Conservation (phyloP, 1,140 invertebrate species). For the Caenorhabditis latens region DNA sequence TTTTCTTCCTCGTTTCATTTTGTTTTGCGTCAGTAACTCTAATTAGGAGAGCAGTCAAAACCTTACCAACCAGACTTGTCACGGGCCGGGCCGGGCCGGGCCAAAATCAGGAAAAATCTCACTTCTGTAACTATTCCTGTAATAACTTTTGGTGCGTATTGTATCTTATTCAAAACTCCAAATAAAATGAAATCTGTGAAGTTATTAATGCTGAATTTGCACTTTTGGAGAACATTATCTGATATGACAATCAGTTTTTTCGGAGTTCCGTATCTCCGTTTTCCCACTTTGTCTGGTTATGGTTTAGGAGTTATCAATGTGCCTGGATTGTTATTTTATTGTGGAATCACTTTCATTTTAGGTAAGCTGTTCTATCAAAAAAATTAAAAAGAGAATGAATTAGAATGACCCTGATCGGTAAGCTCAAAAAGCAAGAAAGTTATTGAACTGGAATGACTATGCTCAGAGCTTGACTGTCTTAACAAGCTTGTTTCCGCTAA, state of each 20-base stretch:
- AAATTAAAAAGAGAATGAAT: too few relatives aligned
- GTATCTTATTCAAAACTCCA: not conserved
- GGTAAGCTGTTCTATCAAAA: too few relatives aligned
- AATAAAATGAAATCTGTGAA: not conserved
- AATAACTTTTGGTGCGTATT: not conserved
- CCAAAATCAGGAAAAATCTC: too few relatives aligned
- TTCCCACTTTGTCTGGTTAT: not conserved
- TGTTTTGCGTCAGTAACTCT: too few relatives aligned
- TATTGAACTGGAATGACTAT: too few relatives aligned
- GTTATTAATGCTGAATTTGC: not conserved
- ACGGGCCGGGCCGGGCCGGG: too few relatives aligned
- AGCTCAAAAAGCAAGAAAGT: too few relatives aligned
- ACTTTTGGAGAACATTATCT: not conserved
- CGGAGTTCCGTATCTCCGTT: not conserved
- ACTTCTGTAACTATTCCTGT: not conserved
- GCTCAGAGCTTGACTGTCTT: too few relatives aligned
- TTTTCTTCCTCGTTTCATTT: too few relatives aligned
- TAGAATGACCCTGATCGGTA: not conserved
- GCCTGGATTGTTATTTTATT: not conserved
- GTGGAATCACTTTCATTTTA: not conserved
- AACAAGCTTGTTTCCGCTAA: too few relatives aligned
- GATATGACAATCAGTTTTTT: not conserved
- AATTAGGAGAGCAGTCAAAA: too few relatives aligned
- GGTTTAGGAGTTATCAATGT: not conserved
- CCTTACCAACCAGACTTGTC: too few relatives aligned